These are phyloP conservation scores for Incurvaria masculella DNA, from an alignment of 2,888 invertebrate genomes.

Conservation along the genomic window DNA sequence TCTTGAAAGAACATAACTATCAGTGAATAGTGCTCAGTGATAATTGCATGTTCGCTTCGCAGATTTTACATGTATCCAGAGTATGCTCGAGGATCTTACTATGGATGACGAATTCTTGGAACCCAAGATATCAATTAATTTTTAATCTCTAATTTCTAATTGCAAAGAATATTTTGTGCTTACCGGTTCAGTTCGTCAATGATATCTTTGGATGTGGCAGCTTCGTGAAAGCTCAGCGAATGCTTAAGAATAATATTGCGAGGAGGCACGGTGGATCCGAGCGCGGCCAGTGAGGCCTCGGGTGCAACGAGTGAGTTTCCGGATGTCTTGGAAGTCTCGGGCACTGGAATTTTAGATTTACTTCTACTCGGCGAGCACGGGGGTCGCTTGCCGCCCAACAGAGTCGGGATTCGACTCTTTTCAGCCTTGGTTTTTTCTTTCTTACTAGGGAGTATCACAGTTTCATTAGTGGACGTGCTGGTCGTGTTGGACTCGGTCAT, in stretches of 20 bases:
- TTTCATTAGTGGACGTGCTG: conserved; percentile 68
- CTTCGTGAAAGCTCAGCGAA: conserved; percentile 67
- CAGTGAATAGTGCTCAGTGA: too few species aligned
- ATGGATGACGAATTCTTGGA: too few species aligned
- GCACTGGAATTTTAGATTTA: conserved; percentile 44
- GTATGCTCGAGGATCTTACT: too few species aligned
- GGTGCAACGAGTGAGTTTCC: conserved; percentile 12
- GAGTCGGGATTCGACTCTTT: conserved; percentile 55
- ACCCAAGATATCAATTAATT: too few species aligned
- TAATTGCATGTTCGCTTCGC: too few species aligned
- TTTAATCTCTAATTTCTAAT: too few species aligned
- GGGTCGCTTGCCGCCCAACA: conserved; percentile 47
- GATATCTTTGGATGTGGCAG: conserved; percentile 72
- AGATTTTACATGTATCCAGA: too few species aligned
- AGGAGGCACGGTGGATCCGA: conserved; percentile 17
- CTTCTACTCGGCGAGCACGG: conserved; percentile 41
- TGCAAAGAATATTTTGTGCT: conserved; percentile 11
- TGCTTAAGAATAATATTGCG: conserved; percentile 50
- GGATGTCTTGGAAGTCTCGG: conserved; percentile 26
- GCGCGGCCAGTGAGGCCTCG: conserved; percentile 15
- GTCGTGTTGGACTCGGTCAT: conserved; percentile 65
- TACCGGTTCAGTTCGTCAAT: conserved; percentile 69
- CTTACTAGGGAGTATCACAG: conserved; percentile 63
- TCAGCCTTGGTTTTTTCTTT: conserved; percentile 44
- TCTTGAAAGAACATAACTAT: too few species aligned